Conservation (phyloP, 2,888 invertebrate species). For the Aphodius granarius region DNA sequence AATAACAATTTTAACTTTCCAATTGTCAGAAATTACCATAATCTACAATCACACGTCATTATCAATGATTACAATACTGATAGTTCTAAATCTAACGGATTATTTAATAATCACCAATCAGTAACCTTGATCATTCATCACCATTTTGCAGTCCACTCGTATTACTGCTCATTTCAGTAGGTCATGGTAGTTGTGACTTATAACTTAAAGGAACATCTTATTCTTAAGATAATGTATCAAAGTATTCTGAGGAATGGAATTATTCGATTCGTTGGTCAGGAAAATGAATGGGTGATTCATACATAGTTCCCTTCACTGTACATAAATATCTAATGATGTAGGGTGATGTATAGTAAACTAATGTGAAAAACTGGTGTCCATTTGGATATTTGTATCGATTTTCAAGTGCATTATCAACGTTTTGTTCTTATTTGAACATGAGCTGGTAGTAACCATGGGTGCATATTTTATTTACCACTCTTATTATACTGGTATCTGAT, state of each 20-base stretch:
- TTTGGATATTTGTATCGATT: not conserved
- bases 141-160: not conserved
- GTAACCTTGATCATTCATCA: not conserved
- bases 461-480: not conserved
- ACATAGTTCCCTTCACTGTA: not conserved
- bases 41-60: not conserved
- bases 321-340: not conserved
- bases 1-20: not conserved
- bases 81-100: not conserved
- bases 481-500: not conserved
- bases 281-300: not conserved
- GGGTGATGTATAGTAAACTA: not conserved
- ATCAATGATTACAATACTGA: not conserved
- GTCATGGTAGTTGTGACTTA: not conserved
- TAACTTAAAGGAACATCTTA: not conserved
- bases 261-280: not conserved
- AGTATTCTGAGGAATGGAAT: not conserved
- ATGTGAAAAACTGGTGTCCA: not conserved
- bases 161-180: not conserved
- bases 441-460: not conserved
- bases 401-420: not conserved
- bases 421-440: not conserved
- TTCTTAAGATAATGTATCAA: not conserved
- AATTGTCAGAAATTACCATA: not conserved
- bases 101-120: not conserved